Evolutionary conservation across 2,113 vertebrate genomes (phyloP).

Genomic region (Anoura caudifer): DNA sequence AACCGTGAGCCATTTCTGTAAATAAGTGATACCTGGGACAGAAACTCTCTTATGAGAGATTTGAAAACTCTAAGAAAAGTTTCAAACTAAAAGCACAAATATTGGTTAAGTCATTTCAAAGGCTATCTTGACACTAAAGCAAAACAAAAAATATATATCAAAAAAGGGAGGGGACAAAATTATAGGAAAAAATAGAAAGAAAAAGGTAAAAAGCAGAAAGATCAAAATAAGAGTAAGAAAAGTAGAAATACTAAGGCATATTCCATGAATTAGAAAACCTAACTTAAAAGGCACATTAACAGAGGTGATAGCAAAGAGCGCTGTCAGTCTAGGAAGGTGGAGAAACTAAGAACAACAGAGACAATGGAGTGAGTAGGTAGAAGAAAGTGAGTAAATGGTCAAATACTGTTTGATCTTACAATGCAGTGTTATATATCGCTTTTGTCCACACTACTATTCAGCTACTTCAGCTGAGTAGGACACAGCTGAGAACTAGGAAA

Average conservation of each 20-base stretch:
- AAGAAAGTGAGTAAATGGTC: neutral
- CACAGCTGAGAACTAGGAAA: neutral
- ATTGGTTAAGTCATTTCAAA: slow-evolving; percentile 4
- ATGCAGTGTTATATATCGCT: neutral
- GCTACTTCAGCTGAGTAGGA: neutral
- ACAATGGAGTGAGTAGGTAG: neutral
- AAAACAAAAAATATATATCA: neutral
- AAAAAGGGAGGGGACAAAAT: neutral
- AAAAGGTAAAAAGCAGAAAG: neutral
- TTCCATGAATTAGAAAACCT: neutral
- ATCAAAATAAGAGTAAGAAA: neutral
- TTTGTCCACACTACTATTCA: neutral
- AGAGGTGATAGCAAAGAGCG: neutral
- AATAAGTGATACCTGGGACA: neutral
- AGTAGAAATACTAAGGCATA: neutral
- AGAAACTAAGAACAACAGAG: neutral
- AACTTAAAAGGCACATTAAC: neutral
- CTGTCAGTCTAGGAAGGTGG: neutral
- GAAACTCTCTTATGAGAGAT: neutral
- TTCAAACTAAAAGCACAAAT: slow-evolving; percentile 42
- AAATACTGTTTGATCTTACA: neutral
- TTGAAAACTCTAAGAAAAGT: slow-evolving; percentile 19
- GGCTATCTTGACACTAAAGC: slow-evolving; percentile 4
- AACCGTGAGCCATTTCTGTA: neutral
- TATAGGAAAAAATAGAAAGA: neutral